Percentiles rank a stretch among this genome's conserved stretches.
These are phyloP conservation scores for Gryllus longicercus DNA, from an alignment of 2,888 invertebrate genomes.

Conservation along the genomic window DNA sequence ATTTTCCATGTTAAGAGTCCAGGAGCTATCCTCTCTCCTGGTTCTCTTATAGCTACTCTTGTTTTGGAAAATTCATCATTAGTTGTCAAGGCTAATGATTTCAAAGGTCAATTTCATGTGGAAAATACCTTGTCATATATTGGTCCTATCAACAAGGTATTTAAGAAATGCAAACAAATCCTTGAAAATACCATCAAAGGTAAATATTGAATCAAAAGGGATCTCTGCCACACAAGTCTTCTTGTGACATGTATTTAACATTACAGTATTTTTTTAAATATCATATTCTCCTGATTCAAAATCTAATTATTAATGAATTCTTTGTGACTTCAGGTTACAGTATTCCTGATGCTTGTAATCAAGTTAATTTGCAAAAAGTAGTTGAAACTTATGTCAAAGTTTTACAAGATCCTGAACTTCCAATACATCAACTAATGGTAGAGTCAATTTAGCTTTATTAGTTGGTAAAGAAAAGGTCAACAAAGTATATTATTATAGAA, in stretches of 20 bases:
- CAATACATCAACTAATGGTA: slow-evolving; percentile 82
- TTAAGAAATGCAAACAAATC: not conserved
- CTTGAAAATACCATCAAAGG: not conserved
- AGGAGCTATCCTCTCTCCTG: slow-evolving; percentile 89
- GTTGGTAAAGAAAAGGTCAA: too few relatives aligned
- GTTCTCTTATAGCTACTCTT: slow-evolving; percentile 76
- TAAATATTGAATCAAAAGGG: not conserved
- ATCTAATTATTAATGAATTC: not conserved
- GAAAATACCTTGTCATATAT: slow-evolving; percentile 49
- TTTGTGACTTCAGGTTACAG: slow-evolving; percentile 60
- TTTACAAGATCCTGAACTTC: slow-evolving; percentile 86
- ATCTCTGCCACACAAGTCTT: too few relatives aligned
- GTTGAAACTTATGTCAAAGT: slow-evolving; percentile 92
- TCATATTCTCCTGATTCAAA: too few relatives aligned
- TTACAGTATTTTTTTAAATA: too few relatives aligned
- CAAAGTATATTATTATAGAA: not conserved
- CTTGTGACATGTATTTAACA: too few relatives aligned
- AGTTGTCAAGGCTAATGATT: slow-evolving; percentile 80
- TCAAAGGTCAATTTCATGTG: slow-evolving; percentile 74
- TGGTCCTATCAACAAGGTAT: not conserved
- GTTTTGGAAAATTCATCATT: slow-evolving; percentile 88
- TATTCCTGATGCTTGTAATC: slow-evolving; percentile 81
- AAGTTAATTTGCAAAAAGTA: slow-evolving; percentile 72
- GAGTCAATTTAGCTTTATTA: not conserved
- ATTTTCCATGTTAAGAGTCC: slow-evolving; percentile 82